Evolutionary conservation across 1,140 invertebrate genomes (phyloP), one percentile per base, ranked within the genome.

Genomic region (Chrysopa pallens): DNA sequence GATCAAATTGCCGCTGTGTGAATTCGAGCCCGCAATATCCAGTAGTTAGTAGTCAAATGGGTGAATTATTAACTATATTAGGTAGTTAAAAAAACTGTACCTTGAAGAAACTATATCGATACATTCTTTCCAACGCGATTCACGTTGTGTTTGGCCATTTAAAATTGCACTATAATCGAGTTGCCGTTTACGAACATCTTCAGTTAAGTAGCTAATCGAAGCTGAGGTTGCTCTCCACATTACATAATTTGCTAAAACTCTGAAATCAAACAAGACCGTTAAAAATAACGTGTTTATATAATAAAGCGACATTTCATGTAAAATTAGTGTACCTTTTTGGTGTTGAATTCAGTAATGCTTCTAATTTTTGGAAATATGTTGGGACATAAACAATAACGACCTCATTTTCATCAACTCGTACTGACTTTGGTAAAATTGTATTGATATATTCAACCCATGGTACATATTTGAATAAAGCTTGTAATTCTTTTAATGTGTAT

Each of bases 401-500:
- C 54, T 79, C 74, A 14, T 57, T 48, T 2, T 50, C 40, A 2
- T 40, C 63, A 44, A 49, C 48, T 43, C 9, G 44, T 47, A 38
- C 53, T 29, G 64, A 54, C 23, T 55, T 52, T 12, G 63, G 59
- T 38, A 80, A 53, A 27, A 77, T 47, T 1, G 50, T 66, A 53
- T 74, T 75, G 43, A 78, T 65, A 48, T 76, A 77, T 36, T 67
- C 61, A 23, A 67, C 38, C 75, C 76, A 78, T 38, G 74, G 64
- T 36, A 79, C 66, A 47, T 67, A 74, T 4, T 80, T 78, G 54
- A 80, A 86, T 39, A 76, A 76, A 15, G 67, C 51, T 49, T 83
- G 73, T 7, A 96, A 56, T 44, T 93, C 72, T 5, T 57, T 57
- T 4, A 95, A 64, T 0, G 77, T 84, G 74, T 90, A 89, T 9